These are phyloP conservation scores for Pemphigus obesinymphae DNA, from an alignment of 1,140 invertebrate genomes.

Conservation along the genomic window DNA sequence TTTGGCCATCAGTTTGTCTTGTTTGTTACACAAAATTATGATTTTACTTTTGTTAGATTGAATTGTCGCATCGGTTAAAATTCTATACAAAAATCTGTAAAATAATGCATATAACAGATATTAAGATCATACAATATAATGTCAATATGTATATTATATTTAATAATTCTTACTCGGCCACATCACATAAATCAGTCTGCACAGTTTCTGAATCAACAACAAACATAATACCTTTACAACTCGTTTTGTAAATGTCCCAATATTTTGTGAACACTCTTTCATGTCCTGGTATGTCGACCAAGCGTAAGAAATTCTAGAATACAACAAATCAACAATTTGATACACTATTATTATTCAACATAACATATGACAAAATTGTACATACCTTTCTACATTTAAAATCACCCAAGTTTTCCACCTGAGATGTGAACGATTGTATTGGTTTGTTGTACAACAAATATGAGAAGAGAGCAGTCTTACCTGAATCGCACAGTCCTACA, in stretches of 20 bases:
- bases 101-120: background rate
- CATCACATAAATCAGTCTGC: constrained; percentile 83
- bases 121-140: background rate
- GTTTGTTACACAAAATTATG: constrained; percentile 87
- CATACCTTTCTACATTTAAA: constrained; percentile 59
- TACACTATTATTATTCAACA: background rate
- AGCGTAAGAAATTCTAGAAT: constrained; percentile 58
- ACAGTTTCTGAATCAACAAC: constrained; percentile 78
- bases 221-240: constrained; percentile 74
- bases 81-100: constrained; percentile 69
- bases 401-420: constrained; percentile 74
- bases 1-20: constrained; percentile 76
- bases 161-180: constrained; percentile 76
- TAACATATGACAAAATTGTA: background rate
- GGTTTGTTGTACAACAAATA: constrained; percentile 65
- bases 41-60: constrained; percentile 61
- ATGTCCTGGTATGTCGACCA: constrained; percentile 85
- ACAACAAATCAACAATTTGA: constrained; percentile 44
- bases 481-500: constrained; percentile 77
- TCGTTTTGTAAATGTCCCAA: constrained; percentile 75
- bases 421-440: constrained; percentile 75
- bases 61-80: constrained; percentile 68
- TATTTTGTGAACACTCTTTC: constrained; percentile 77
- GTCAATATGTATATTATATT: constrained; percentile 21
- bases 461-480: constrained; percentile 79